Conservation (phyloP, 2,888 invertebrate genomes). For the Dichetophora obliterata region DNA sequence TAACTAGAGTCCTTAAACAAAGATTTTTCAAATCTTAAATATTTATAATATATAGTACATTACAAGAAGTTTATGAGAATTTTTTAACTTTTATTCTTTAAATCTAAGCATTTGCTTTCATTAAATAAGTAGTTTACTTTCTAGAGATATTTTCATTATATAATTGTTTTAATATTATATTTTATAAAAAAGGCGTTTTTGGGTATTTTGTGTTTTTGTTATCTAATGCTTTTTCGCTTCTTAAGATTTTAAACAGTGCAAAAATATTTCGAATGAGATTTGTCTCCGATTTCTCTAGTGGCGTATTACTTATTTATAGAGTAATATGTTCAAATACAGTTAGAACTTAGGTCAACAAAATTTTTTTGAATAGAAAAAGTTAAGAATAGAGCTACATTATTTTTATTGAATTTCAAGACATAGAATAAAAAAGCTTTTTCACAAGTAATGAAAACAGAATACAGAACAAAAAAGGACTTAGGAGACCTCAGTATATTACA, state of each 20-base stretch:
- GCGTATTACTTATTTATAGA: background rate
- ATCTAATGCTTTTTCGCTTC: background rate
- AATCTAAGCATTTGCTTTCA: no score
- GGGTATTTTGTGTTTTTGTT: conserved; percentile 3
- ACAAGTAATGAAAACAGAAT: background rate
- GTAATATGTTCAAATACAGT: background rate
- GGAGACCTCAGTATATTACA: background rate
- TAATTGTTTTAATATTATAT: background rate
- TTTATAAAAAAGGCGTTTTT: background rate
- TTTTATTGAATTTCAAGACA: background rate
- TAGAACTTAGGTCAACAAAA: background rate
- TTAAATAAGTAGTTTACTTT: background rate
- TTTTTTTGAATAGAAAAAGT: background rate
- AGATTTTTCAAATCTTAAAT: background rate
- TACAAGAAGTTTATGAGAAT: background rate
- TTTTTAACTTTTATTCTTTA: background rate
- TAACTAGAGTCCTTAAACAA: background rate
- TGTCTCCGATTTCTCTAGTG: conserved; percentile 10
- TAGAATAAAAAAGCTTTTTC: background rate
- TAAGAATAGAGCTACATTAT: background rate
- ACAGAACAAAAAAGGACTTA: background rate
- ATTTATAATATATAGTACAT: background rate
- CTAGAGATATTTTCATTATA: background rate
- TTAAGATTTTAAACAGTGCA: conserved; percentile 34
- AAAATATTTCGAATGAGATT: conserved; percentile 37